Conservation (phyloP, 2,888 invertebrate species). For the Graphium colonna region DNA sequence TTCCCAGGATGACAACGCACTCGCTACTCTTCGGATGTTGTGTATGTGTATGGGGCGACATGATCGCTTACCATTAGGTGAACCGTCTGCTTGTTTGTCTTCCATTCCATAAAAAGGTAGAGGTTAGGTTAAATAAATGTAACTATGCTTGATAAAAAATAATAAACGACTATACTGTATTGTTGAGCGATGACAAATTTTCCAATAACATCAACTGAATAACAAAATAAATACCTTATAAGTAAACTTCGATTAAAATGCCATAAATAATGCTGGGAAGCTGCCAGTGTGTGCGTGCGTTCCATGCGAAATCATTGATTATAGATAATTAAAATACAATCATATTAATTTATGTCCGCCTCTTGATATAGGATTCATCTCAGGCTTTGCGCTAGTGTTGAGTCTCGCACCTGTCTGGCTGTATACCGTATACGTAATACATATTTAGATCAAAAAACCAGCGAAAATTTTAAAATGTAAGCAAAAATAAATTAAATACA, state of each 20-base stretch:
- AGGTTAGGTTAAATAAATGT: too few relatives aligned
- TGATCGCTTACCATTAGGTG: too few relatives aligned
- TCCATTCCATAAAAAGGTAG: too few relatives aligned
- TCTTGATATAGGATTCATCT: slow-evolving; percentile 12
- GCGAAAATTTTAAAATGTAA: too few relatives aligned
- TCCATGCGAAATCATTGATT: slow-evolving; percentile 8
- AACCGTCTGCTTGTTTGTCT: too few relatives aligned
- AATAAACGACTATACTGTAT: too few relatives aligned
- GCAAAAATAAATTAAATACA: too few relatives aligned
- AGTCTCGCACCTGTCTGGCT: slow-evolving; percentile 15
- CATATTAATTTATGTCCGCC: slow-evolving; percentile 12
- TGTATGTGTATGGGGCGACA: too few relatives aligned
- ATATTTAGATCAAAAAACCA: too few relatives aligned
- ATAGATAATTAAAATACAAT: slow-evolving; percentile 17
- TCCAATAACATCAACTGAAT: not conserved
- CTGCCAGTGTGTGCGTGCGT: slow-evolving; percentile 5
- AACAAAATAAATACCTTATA: not conserved
- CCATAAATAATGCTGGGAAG: slow-evolving; percentile 8
- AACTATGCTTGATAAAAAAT: too few relatives aligned
- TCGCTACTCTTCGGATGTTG: too few relatives aligned
- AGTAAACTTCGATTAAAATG: slow-evolving; percentile 7
- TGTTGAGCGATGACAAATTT: not conserved
- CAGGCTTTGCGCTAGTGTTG: slow-evolving; percentile 12
- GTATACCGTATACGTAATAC: not conserved
- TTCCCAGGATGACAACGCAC: too few relatives aligned